Conservation (phyloP, 92 coral and sea anemone species). For the Actinernus sp. region DNA sequence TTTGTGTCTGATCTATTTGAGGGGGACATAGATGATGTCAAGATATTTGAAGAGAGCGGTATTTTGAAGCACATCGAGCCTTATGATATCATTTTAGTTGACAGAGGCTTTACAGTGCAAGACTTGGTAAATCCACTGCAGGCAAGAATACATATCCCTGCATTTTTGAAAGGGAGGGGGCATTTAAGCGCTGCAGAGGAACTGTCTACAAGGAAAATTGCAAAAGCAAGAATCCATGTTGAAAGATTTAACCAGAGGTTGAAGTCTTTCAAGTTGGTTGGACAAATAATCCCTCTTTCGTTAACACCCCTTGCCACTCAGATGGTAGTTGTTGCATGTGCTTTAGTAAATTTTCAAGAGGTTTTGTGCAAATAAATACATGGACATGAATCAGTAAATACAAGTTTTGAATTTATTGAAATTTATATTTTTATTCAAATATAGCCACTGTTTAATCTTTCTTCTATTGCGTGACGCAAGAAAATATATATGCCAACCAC, state of each 20-base stretch:
- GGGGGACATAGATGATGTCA: constrained; percentile 52
- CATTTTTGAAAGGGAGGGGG: constrained; percentile 1
- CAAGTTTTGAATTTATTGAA: no score
- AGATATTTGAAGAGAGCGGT: constrained; percentile 44
- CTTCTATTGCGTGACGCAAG: no score
- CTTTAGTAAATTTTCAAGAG: constrained; percentile 2
- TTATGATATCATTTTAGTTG: not conserved
- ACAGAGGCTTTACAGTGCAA: constrained; percentile 8
- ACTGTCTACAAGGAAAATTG: constrained; percentile 2
- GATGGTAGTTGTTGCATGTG: constrained; percentile 1
- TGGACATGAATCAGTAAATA: no score
- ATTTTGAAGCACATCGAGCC: not conserved
- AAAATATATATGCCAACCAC: no score
- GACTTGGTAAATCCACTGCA: not conserved
- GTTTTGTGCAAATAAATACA: not conserved
- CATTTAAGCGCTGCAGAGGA: not conserved
- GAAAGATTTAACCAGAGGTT: constrained; percentile 5
- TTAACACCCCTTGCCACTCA: constrained; percentile 1
- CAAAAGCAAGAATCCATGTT: constrained; percentile 7
- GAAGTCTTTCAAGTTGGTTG: not conserved
- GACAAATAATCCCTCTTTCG: constrained; percentile 4
- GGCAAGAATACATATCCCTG: not conserved
- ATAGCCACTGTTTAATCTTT: no score
- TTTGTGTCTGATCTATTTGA: constrained; percentile 67
- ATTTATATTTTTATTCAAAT: no score